A percentile compares a stretch with the other conserved stretches of the same genome.
phyloP scores from a whole-genome alignment of 2,113 vertebrate genomes.

The Emydura subglobosa region DNA sequence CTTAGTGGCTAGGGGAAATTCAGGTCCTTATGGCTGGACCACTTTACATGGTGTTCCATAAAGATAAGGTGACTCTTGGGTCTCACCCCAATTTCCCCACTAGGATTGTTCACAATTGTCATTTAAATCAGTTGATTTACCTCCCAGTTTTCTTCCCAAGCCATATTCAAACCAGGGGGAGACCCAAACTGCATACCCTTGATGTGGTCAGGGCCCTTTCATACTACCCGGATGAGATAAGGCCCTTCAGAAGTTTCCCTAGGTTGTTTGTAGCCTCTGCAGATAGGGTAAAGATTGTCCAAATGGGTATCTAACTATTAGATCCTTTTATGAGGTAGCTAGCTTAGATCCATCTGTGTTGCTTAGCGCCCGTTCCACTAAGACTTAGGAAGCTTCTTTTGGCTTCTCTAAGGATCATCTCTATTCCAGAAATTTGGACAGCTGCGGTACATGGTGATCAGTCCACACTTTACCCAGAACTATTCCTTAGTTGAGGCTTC shows the following conservation, averaged over 20 bases:
- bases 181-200: neutral
- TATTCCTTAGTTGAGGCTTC: accelerated
- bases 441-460: neutral
- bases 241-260: neutral
- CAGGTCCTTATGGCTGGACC: neutral
- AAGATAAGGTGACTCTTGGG: neutral
- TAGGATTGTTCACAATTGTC: neutral
- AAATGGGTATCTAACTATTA: neutral
- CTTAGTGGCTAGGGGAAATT: neutral
- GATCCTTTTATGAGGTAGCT: neutral
- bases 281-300: neutral
- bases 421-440: neutral
- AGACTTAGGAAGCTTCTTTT: neutral
- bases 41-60: neutral
- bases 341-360: neutral
- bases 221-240: neutral
- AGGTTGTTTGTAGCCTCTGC: neutral
- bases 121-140: neutral
- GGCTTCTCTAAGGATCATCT: neutral
- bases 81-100: neutral
- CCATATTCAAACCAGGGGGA: neutral
- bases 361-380: neutral
- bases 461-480: neutral
- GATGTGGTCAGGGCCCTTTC: neutral
- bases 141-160: conserved; percentile 2